Percentiles rank a stretch among this genome's conserved stretches.
phyloP scores from a whole-genome alignment of 2,888 invertebrate species.

The Ophion slaviceki region DNA sequence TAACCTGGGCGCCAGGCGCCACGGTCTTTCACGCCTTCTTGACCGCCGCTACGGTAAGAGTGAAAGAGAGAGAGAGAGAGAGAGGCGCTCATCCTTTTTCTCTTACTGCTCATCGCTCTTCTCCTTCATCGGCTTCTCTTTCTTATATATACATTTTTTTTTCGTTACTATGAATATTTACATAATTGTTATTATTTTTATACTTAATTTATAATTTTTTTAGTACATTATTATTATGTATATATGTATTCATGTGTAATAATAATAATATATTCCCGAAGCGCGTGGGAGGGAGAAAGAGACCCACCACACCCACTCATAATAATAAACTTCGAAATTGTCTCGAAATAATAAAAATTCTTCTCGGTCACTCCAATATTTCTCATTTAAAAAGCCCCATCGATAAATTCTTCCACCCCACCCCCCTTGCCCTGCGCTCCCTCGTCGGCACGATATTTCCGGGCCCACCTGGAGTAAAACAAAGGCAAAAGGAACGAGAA shows the following conservation, averaged over 20 bases:
- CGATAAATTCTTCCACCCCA: constrained; percentile 52
- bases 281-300: not conserved
- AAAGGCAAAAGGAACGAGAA: no score
- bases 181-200: constrained; percentile 2
- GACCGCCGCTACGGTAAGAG: constrained; percentile 44
- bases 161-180: constrained; percentile 8
- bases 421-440: constrained; percentile 4
- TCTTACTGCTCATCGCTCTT: constrained; percentile 45
- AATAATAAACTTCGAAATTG: constrained; percentile 61
- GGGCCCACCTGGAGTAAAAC: constrained; percentile 29
- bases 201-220: not conserved
- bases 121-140: constrained; percentile 34
- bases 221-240: not conserved
- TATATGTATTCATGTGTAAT: not conserved
- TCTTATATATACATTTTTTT: constrained; percentile 19
- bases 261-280: not conserved
- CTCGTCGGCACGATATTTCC: not conserved
- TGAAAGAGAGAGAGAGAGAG: no score
- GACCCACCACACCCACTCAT: constrained; percentile 57
- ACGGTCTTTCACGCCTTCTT: constrained; percentile 79
- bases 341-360: constrained; percentile 59
- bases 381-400: constrained; percentile 28
- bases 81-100: constrained; percentile 40
- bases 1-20: constrained; percentile 78
- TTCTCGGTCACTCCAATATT: not conserved